Evolutionary conservation across 2,113 vertebrate genomes (phyloP).

Genomic region (Pontoporia blainvillei): DNA sequence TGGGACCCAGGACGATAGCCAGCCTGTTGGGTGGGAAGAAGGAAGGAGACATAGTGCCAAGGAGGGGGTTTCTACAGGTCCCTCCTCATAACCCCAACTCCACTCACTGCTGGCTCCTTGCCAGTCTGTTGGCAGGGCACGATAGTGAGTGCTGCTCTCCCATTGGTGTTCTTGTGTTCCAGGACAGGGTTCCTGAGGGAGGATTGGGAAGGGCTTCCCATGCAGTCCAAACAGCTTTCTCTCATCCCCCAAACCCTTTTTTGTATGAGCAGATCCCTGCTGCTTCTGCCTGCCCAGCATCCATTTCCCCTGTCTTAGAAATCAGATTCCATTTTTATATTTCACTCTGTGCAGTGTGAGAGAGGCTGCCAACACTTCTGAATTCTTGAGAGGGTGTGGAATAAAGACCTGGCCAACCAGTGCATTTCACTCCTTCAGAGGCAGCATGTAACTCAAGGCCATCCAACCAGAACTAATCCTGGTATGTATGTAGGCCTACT

Average conservation of each 20-base stretch:
- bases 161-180: not conserved
- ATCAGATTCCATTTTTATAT: not conserved
- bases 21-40: accelerated
- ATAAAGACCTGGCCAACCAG: not conserved
- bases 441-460: too few relatives aligned
- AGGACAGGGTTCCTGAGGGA: not conserved
- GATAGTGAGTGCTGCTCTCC: not conserved
- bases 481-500: not conserved
- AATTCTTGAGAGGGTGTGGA: not conserved
- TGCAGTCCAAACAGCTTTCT: not conserved
- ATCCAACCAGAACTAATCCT: not conserved
- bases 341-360: not conserved
- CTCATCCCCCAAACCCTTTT: not conserved
- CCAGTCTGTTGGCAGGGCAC: not conserved
- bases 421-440: not conserved
- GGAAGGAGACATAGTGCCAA: not conserved
- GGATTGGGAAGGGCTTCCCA: not conserved
- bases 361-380: not conserved
- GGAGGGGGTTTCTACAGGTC: not conserved
- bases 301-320: not conserved
- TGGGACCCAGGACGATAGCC: not conserved
- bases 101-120: not conserved
- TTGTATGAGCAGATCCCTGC: not conserved
- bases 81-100: not conserved
- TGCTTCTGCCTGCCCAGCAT: not conserved